These are phyloP conservation scores for Tokudaia tokunoshimensis DNA, from an alignment of 2,797 vertebrate species.

Conservation along the genomic window DNA sequence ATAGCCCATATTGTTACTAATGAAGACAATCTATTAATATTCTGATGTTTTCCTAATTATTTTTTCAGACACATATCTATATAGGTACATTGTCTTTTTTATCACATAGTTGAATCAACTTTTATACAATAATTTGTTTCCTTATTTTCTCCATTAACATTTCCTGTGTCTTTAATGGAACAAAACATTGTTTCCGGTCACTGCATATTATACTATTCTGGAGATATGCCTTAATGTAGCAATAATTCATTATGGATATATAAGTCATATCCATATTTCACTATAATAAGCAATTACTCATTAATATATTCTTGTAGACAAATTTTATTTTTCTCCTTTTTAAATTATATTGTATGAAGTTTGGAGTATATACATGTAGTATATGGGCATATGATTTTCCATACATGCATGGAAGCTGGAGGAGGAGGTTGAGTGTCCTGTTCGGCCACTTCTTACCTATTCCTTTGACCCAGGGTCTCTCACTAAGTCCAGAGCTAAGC, in stretches of 20 bases:
- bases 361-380: not conserved
- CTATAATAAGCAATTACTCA: conserved; percentile 21
- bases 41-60: conserved; percentile 32
- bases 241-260: conserved; percentile 14
- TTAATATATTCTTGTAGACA: not conserved
- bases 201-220: not conserved
- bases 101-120: not conserved
- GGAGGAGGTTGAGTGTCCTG: not conserved
- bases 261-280: not conserved
- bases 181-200: conserved; percentile 23
- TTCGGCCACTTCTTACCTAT: not conserved
- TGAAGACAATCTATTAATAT: conserved; percentile 40
- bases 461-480: not conserved
- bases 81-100: not conserved
- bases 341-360: not conserved
- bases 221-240: not conserved
- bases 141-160: not conserved
- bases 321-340: not conserved
- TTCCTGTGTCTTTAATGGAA: conserved; percentile 22
- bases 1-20: not conserved
- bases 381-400: not conserved
- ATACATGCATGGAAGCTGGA: not conserved
- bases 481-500: not conserved
- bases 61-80: not conserved
- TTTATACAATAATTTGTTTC: conserved; percentile 21